phyloP scores from a whole-genome alignment of 1,140 invertebrate species.

The Ditylenchus dipsaci region DNA sequence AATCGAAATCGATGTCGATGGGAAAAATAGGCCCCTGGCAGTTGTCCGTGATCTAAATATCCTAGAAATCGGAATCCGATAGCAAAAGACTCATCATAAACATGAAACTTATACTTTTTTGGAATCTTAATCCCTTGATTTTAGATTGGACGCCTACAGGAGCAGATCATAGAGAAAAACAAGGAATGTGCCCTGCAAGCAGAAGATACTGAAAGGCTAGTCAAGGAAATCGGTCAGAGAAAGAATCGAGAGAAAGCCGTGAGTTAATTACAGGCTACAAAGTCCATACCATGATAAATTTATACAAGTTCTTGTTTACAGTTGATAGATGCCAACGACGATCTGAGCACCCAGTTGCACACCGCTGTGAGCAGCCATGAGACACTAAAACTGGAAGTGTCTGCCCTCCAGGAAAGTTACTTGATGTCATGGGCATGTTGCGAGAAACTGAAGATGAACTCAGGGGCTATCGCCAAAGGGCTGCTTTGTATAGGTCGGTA shows the following conservation, averaged over 20 bases:
- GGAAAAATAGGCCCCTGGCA: too few relatives aligned
- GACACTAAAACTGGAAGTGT: conserved; percentile 30
- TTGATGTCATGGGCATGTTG: conserved; percentile 43
- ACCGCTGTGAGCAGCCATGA: conserved; percentile 36
- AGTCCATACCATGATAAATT: neutral
- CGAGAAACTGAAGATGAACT: conserved; percentile 52
- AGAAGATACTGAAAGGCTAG: conserved; percentile 37
- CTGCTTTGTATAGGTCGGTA: neutral
- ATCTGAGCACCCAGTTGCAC: conserved; percentile 35
- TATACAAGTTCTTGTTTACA: conserved; percentile 22
- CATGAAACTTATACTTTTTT: too few relatives aligned
- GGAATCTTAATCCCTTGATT: conserved; percentile 9
- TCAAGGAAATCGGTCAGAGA: conserved; percentile 34
- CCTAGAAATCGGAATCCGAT: too few relatives aligned
- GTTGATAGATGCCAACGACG: conserved; percentile 39
- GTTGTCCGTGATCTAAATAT: too few relatives aligned
- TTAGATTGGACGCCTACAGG: conserved; percentile 37
- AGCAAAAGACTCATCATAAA: too few relatives aligned
- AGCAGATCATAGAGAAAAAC: conserved; percentile 33
- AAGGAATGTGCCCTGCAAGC: conserved; percentile 40
- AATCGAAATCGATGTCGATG: too few relatives aligned
- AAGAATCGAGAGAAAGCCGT: conserved; percentile 39
- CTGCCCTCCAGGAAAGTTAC: conserved; percentile 44
- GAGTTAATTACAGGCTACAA: neutral
- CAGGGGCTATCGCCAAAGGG: conserved; percentile 17